phyloP scores from a whole-genome alignment of 2,888 invertebrate species.

The Andrena bicolor region DNA sequence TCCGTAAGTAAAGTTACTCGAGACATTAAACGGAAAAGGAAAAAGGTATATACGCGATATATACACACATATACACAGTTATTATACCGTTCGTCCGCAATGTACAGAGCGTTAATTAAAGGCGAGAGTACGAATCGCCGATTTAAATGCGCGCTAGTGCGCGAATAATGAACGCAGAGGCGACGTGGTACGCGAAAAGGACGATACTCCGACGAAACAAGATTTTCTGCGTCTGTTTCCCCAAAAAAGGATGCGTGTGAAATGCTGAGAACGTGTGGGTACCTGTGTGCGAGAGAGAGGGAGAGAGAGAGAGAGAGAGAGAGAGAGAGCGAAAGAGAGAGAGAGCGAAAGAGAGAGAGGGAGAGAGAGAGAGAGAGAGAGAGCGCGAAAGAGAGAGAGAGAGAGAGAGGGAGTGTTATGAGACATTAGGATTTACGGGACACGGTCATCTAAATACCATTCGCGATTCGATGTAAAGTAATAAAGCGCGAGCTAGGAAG shows the following conservation, averaged over 20 bases:
- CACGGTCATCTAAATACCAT: constrained; percentile 54
- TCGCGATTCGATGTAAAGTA: constrained; percentile 53
- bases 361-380: constrained; percentile 17
- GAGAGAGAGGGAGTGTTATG: constrained; percentile 12
- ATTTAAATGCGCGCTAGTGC: constrained; percentile 44
- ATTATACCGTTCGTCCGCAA: constrained; percentile 71
- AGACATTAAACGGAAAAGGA: constrained; percentile 45
- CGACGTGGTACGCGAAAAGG: constrained; percentile 12
- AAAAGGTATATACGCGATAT: too few relatives aligned
- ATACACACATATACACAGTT: constrained; percentile 71
- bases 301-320: constrained; percentile 33
- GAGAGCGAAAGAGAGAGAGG: constrained; percentile 33
- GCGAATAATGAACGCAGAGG: constrained; percentile 31
- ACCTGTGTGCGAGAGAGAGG: constrained; percentile 39
- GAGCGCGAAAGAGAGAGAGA: constrained; percentile 43
- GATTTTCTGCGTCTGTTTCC: constrained; percentile 26
- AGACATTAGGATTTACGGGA: constrained; percentile 57
- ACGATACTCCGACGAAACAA: constrained; percentile 29
- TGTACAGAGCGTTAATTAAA: constrained; percentile 70
- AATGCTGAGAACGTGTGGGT: constrained; percentile 31
- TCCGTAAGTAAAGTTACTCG: constrained; percentile 32
- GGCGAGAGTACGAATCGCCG: constrained; percentile 46
- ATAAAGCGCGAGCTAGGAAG: constrained; percentile 42
- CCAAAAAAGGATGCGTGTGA: constrained; percentile 15
- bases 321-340: constrained; percentile 20